Conservation (phyloP, 2,888 invertebrate species). For the Cyrtodaria siliqua region DNA sequence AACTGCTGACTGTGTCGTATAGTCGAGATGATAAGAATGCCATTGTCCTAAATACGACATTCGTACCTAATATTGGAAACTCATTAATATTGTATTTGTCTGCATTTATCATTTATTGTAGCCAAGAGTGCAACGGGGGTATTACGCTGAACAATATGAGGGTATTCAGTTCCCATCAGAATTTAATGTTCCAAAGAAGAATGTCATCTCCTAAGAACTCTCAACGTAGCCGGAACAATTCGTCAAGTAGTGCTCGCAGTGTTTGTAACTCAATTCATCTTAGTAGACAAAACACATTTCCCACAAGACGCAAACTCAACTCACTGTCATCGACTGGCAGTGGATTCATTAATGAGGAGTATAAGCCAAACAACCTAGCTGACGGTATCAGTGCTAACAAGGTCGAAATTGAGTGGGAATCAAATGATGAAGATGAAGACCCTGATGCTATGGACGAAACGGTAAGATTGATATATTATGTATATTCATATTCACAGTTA, state of each 20-base stretch:
- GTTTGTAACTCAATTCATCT: slow-evolving; percentile 79
- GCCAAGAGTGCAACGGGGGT: slow-evolving; percentile 89
- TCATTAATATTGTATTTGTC: too few species aligned
- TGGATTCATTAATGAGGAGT: slow-evolving; percentile 81
- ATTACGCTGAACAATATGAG: slow-evolving; percentile 85
- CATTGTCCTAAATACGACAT: too few species aligned
- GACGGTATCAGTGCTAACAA: slow-evolving; percentile 67
- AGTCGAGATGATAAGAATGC: too few species aligned
- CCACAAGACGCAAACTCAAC: slow-evolving; percentile 80
- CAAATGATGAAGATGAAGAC: slow-evolving; percentile 75
- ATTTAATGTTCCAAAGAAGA: slow-evolving; percentile 88
- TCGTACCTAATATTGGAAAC: too few species aligned
- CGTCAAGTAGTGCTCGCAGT: slow-evolving; percentile 81
- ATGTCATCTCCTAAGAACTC: slow-evolving; percentile 81
- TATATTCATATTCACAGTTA: too few species aligned
- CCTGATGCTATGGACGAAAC: slow-evolving; percentile 84
- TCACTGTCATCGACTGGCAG: slow-evolving; percentile 76
- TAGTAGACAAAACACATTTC: slow-evolving; percentile 84
- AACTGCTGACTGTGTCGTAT: too few species aligned
- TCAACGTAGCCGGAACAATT: slow-evolving; percentile 83
- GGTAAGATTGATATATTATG: slow-evolving; percentile 63
- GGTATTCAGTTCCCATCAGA: slow-evolving; percentile 89
- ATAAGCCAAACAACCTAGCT: slow-evolving; percentile 79
- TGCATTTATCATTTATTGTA: too few species aligned
- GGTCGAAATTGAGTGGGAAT: slow-evolving; percentile 60